These are phyloP conservation scores for Listrodromus nycthemerus DNA, from an alignment of 2,888 invertebrate genomes.

Conservation along the genomic window DNA sequence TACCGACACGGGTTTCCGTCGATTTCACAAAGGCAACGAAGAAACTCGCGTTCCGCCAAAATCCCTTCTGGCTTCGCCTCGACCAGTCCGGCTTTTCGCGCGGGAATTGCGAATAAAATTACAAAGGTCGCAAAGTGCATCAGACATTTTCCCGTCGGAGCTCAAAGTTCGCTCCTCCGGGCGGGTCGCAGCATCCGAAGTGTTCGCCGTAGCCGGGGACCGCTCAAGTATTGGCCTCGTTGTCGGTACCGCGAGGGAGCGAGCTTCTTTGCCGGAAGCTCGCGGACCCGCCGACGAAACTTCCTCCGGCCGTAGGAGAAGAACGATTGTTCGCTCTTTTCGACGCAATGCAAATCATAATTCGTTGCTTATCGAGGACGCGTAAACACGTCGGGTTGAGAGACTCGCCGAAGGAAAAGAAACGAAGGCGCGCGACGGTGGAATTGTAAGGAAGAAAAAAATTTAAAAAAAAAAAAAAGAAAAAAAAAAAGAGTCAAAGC, in stretches of 20 bases:
- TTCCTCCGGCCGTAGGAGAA: constrained; percentile 19
- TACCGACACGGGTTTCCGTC: too few relatives aligned
- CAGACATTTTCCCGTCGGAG: constrained; percentile 51
- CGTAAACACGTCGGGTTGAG: constrained; percentile 40
- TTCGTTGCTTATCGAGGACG: constrained; percentile 55
- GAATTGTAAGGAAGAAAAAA: constrained; percentile 49
- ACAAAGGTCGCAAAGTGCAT: constrained; percentile 40
- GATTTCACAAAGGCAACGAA: too few relatives aligned
- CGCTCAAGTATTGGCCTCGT: constrained; percentile 49
- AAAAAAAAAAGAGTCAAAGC: constrained; percentile 62
- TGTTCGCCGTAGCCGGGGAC: background rate
- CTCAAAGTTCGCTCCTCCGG: constrained; percentile 26
- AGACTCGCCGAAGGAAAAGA: background rate
- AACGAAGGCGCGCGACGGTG: constrained; percentile 15
- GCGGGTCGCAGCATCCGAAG: background rate
- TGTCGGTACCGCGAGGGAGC: constrained; percentile 44
- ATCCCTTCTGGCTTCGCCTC: background rate
- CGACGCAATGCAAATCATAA: constrained; percentile 59
- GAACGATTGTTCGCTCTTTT: constrained; percentile 22
- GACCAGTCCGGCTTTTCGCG: too few relatives aligned
- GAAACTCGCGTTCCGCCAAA: too few relatives aligned
- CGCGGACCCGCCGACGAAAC: constrained; percentile 45
- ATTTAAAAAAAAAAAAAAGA: too few relatives aligned
- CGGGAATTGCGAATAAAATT: constrained; percentile 38
- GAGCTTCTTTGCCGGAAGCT: constrained; percentile 20